Evolutionary conservation across 2,113 vertebrate species (phyloP).

Genomic region (Dicerorhinus sumatrensis): DNA sequence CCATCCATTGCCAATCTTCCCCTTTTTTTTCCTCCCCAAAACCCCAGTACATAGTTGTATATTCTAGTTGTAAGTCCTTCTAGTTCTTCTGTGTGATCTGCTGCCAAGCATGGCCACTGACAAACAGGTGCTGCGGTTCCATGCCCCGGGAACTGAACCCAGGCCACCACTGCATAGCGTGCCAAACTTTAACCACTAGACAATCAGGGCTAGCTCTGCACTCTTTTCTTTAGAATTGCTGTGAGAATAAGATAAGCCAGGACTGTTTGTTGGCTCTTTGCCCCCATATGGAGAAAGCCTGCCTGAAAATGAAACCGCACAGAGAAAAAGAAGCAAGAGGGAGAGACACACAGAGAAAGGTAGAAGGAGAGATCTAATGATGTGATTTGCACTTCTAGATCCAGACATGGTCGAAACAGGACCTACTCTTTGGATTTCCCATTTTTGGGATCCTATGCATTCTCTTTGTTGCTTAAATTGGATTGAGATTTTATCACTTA

Average conservation of each 20-base stretch:
- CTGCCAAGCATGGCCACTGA: too few relatives aligned
- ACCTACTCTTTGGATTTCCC: background rate
- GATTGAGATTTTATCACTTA: background rate
- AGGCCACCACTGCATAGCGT: too few relatives aligned
- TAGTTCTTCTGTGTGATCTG: too few relatives aligned
- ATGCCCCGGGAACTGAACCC: too few relatives aligned
- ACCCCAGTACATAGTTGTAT: too few relatives aligned
- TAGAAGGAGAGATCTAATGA: background rate
- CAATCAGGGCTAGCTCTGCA: too few relatives aligned
- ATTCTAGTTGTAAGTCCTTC: too few relatives aligned
- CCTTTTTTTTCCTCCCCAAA: too few relatives aligned
- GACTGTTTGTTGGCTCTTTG: background rate
- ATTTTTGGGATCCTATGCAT: background rate
- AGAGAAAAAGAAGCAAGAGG: background rate
- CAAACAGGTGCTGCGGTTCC: too few relatives aligned
- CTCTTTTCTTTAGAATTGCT: background rate
- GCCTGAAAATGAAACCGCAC: slow-evolving; percentile 21
- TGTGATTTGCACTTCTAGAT: background rate
- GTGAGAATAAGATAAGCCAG: background rate
- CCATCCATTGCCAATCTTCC: too few relatives aligned
- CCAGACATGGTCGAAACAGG: background rate
- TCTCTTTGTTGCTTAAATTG: background rate
- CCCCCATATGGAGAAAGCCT: background rate
- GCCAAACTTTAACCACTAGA: too few relatives aligned
- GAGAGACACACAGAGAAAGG: background rate